A percentile compares a stretch with the other conserved stretches of the same genome.
Conservation (phyloP, 2,888 invertebrate species). For the Bellardia bayeri region DNA sequence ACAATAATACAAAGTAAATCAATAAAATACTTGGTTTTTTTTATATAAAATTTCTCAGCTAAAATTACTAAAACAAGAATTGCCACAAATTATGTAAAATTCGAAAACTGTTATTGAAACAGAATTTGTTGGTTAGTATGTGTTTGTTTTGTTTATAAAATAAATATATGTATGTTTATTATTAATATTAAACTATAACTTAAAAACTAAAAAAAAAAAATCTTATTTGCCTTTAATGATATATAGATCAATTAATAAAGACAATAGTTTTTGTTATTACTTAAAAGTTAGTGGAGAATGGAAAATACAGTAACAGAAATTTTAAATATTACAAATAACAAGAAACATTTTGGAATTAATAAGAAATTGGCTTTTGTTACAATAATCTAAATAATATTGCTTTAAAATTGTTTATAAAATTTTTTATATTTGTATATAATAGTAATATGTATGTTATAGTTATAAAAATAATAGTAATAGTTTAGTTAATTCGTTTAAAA, state of each 20-base stretch:
- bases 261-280: conserved; percentile 12
- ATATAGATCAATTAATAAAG: background rate
- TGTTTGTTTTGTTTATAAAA: conserved; percentile 41
- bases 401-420: background rate
- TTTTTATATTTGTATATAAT: conserved; percentile 12
- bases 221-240: conserved; percentile 22
- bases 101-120: too few species aligned
- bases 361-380: background rate
- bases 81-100: background rate
- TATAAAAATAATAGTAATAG: background rate
- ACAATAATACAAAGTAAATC: conserved; percentile 38
- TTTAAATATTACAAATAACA: background rate
- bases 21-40: conserved; percentile 28
- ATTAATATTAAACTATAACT: conserved; percentile 56
- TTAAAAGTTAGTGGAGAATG: background rate
- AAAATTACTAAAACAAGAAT: conserved; percentile 16
- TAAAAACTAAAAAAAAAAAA: conserved; percentile 50
- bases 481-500: conserved; percentile 29
- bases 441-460: background rate
- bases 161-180: conserved; percentile 41
- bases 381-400: background rate
- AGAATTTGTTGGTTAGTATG: conserved; percentile 2
- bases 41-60: conserved; percentile 7
- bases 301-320: background rate
- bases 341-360: conserved; percentile 3